Conservation (phyloP, 2,888 invertebrate species). For the Ferdinandea cuprea region DNA sequence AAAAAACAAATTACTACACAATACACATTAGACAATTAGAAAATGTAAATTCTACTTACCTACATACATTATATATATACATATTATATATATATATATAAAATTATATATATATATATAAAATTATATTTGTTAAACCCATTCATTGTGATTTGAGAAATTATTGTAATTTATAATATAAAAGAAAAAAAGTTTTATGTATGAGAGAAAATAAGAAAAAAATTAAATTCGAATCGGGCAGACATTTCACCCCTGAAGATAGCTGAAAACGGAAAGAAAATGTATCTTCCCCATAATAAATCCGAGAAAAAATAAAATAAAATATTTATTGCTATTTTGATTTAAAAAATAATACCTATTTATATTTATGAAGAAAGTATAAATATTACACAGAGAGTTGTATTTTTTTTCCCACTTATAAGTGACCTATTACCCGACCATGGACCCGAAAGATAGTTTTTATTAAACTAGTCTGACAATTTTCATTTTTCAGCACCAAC, state of each 20-base stretch:
- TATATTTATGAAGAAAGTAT: constrained; percentile 58
- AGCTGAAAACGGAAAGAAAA: constrained; percentile 34
- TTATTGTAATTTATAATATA: constrained; percentile 58
- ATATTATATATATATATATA: constrained; percentile 6
- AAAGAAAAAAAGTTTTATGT: constrained; percentile 42
- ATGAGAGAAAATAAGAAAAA: no score
- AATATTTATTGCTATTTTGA: constrained; percentile 70
- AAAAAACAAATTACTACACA: constrained; percentile 50
- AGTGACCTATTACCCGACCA: no score
- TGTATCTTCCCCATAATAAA: constrained; percentile 61
- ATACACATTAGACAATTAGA: constrained; percentile 60
- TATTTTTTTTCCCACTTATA: constrained; percentile 9
- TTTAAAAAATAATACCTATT: constrained; percentile 34
- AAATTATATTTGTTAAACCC: constrained; percentile 60
- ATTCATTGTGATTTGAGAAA: constrained; percentile 69
- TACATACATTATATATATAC: constrained; percentile 19
- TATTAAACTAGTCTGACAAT: no score
- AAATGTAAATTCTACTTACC: constrained; percentile 61
- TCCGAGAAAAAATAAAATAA: constrained; percentile 39
- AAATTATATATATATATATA: constrained; percentile 21
- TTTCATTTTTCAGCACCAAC: no score
- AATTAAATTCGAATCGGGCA: constrained; percentile 36
- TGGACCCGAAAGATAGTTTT: no score
- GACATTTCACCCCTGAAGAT: constrained; percentile 28
- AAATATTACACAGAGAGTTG: constrained; percentile 19